Base-by-base conservation (phyloP, 2,888 invertebrate genomes). In the Folsomia manolachei region DNA sequence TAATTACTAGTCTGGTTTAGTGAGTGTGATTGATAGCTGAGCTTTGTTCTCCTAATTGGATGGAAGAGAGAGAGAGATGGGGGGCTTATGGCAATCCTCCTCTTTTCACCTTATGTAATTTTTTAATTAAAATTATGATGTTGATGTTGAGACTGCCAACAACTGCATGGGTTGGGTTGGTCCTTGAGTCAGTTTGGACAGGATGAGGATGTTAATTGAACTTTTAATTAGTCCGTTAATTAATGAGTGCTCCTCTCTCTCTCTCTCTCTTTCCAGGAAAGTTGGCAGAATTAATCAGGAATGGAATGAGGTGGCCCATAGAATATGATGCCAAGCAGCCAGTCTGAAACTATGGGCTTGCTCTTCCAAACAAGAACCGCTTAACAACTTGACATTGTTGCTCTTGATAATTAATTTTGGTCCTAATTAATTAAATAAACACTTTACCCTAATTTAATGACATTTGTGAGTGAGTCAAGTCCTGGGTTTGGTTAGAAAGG, bases 131-230 rank as follows among this genome's bases (percentile, higher is more conserved):
- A 39, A 39, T 39, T 39, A 39, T 39, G 39, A 14, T 4, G 4
- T 14, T 39, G 39, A 39, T 4, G 14, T 4, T 9, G 39, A 39
- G 39, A 39, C n/a, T n/a, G n/a, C n/a, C n/a, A 14, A 39, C 39
- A 14, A 39, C 7, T 39, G 39, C 4, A 14, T 39, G 39, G 14
- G 39, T 39, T 4, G 14, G 14, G 39, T n/a, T n/a, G 14, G 39
- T 39, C 4, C 39, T 4, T 39, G 14, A 14, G 39, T 4, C 39
- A 39, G 39, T 9, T 14, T 56, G 7, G 19, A 7, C 56, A 56
- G 56, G 56, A 4, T 56, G 51, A 51, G 56, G 56, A 56, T 56
- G 7, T 56, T 56, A 56, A 56, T 56, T 56, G 56, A 56, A 56
- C 56, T 56, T 56, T 56, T 56, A 56, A 56, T 56, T 56, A 56